Base-by-base conservation (phyloP, 2,888 invertebrate genomes). In the Exocentrus adspersus region DNA sequence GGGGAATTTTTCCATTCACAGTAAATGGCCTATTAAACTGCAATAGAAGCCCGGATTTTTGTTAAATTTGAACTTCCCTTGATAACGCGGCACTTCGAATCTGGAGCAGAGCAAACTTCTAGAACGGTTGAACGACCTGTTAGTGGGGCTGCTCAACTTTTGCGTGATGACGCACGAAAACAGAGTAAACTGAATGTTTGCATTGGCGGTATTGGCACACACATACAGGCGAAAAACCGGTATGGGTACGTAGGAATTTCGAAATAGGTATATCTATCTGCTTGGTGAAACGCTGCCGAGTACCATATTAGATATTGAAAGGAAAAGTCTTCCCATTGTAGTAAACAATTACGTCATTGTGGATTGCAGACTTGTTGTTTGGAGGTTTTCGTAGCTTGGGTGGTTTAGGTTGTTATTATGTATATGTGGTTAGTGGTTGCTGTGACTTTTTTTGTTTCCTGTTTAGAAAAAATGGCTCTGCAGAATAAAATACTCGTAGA, bases 91-190 rank as follows among this genome's bases (percentile, higher is more conserved):
- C 60, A 50, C 58, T 32, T 51, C 63, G 53, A 69, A 72, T 67
- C 63, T 72, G 58, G 72, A 67, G 67, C 70, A 60, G 45, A 43
- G 60, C 62, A 56, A 46, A 58, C 56, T 66, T 66, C 63, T 63
- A 69, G 66, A 62, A 50, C 68, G 68, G 74, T 73, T 74, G 70
- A 74, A 73, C 62, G 70, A 71, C 71, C 73, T 70, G 51, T 41
- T 62, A 66, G 65, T 68, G 68, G 71, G 71, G 48, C 48, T 48
- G 28, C 48, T 48, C 28, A 28, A 16, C 54, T 54, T 54, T 43
- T 54, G 24, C 43, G 24, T 54, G 54, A 41, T 54, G 54, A 54
- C 54, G 54, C 54, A 41, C 16, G n/a, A n/a, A n/a, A n/a, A n/a
- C n/a, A n/a, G n/a, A n/a, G 28, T 28, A 30, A 21, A 28, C 2